Base-by-base conservation (phyloP, 2,888 invertebrate species). In the Mesopsocus fuscifrons region DNA sequence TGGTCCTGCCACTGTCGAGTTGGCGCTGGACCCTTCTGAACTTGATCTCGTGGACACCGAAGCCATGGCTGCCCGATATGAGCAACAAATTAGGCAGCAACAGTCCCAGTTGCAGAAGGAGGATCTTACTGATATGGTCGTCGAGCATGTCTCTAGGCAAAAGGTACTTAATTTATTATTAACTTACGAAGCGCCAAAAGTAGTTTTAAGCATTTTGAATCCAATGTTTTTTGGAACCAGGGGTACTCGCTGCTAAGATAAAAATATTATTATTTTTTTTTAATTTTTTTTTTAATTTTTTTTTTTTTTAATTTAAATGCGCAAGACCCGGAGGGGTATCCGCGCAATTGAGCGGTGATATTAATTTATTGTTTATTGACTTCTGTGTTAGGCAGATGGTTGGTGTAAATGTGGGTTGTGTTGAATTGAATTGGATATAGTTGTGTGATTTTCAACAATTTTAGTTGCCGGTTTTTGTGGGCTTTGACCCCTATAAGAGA, bases 61-160 rank as follows among this genome's bases (percentile, higher is more conserved):
- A 52, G 91, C 91, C 3, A 91, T 98, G 80, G 88, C 89, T 32
- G 85, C 80, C 44, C 70, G 94, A 43, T 97, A 97, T 61, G 97
- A 98, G 58, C 87, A 95, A 52, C 92, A 94, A 49, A 75, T 97
- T 68, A 70, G 91, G 11, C 94, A 95, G 59, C 83, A 89, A 55
- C 83, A 91, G 54, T 84, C 83, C 42, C 78, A 82, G 55, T 66
- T 85, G 43, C 79, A 82, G 54, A 80, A 84, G 51, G 97, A 97
- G 65, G 97, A 98, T 68, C 71, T 97, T 34, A 91, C 91, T 18
- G 97, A 98, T 60, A 95, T 98, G 94, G 73, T 97, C 55, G 95
- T 94, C 3, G 97, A 97, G 61, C 97, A 98, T 59, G 89, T 92
- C 33, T 92, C 94, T 13, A 74, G 92, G 51, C 94, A 95, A 60